phyloP scores from a whole-genome alignment of 2,113 vertebrate species.

The Chrysochloris asiatica region DNA sequence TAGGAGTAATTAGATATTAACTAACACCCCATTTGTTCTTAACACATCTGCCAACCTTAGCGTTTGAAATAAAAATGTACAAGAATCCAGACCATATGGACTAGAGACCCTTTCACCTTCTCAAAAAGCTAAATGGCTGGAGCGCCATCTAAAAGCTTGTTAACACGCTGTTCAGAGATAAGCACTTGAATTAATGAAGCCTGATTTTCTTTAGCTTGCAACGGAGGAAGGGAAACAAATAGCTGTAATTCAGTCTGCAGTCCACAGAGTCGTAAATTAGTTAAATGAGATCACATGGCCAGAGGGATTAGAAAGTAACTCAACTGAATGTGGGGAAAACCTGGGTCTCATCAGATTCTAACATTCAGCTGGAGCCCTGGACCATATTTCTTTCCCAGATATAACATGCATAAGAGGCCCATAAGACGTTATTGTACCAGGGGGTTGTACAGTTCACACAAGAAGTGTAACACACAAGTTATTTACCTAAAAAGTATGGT shows the following conservation, averaged over 20 bases:
- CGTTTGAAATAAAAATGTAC: slow-evolving; percentile 41
- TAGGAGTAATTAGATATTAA: slow-evolving; percentile 57
- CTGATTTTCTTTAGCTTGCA: slow-evolving; percentile 32
- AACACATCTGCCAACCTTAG: slow-evolving; percentile 56
- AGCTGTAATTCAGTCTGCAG: background rate
- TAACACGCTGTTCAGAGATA: slow-evolving; percentile 42
- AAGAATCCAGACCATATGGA: slow-evolving; percentile 57
- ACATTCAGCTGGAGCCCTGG: background rate
- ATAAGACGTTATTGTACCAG: too few relatives aligned
- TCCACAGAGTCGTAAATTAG: slow-evolving; percentile 21
- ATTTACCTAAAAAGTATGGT: background rate
- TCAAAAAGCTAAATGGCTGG: slow-evolving; percentile 3
- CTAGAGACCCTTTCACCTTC: slow-evolving; percentile 50
- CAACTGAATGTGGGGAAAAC: background rate
- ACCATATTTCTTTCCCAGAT: too few relatives aligned
- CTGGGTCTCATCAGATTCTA: background rate
- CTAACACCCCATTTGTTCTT: slow-evolving; percentile 61
- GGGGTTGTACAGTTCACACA: too few relatives aligned
- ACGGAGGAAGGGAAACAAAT: slow-evolving; percentile 35
- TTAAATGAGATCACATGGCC: background rate
- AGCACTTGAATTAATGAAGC: slow-evolving; percentile 47
- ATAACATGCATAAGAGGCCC: too few relatives aligned
- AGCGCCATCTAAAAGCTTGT: slow-evolving; percentile 43
- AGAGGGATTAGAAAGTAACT: background rate
- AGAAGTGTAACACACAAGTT: too few relatives aligned